Percentiles rank a stretch among this genome's conserved stretches.
These are phyloP conservation scores for Conus ventricosus DNA, from an alignment of 1,140 invertebrate genomes.

Conservation along the genomic window DNA sequence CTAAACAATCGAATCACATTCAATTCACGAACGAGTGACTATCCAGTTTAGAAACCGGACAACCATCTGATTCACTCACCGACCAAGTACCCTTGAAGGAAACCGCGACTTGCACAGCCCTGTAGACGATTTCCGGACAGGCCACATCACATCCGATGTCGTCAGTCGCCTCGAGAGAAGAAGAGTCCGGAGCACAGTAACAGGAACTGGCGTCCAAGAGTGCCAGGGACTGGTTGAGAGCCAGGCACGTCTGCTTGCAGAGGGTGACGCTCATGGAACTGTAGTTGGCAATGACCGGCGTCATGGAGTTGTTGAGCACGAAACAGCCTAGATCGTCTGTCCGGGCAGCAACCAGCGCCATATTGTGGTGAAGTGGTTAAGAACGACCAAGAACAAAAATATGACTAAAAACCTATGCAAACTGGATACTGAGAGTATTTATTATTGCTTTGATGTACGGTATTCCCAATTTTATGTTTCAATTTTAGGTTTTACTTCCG, in stretches of 20 bases:
- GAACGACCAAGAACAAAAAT: too few species aligned
- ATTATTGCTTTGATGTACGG: too few species aligned
- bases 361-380: too few species aligned
- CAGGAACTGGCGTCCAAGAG: not conserved
- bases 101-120: not conserved
- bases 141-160: slow-evolving; percentile 2
- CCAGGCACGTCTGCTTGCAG: slow-evolving; percentile 29
- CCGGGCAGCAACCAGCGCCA: too few species aligned
- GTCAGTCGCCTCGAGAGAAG: not conserved
- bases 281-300: not conserved
- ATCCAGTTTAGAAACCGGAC: too few species aligned
- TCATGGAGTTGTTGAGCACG: not conserved
- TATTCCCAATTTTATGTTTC: too few species aligned
- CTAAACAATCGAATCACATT: too few species aligned
- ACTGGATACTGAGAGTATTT: too few species aligned
- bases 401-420: too few species aligned
- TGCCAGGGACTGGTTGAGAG: not conserved
- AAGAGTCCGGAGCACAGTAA: not conserved
- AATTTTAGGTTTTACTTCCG: too few species aligned
- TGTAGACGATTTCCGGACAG: slow-evolving; percentile 18
- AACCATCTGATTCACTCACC: not conserved
- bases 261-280: slow-evolving; percentile 15
- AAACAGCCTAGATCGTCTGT: not conserved
- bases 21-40: too few species aligned
- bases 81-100: not conserved